These are phyloP conservation scores for Sinosuthora webbiana DNA, from an alignment of 2,113 vertebrate genomes.

Conservation along the genomic window DNA sequence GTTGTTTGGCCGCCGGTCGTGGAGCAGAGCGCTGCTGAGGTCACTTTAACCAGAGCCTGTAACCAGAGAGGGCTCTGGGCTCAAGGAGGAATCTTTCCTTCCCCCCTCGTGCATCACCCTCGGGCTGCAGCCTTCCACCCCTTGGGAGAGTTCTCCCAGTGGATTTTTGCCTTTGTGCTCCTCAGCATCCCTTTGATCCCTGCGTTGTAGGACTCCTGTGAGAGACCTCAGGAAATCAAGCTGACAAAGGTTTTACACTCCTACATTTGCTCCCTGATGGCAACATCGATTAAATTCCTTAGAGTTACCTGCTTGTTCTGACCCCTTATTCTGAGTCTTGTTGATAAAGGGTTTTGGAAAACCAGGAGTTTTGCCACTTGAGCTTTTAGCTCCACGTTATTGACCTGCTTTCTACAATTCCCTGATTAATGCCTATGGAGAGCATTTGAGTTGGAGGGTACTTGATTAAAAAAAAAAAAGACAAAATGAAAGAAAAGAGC, in stretches of 20 bases:
- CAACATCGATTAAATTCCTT: neutral
- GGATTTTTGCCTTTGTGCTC: neutral
- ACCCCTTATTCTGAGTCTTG: neutral
- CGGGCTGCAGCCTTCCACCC: slow-evolving; percentile 25
- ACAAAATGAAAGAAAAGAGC: neutral
- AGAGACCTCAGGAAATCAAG: neutral
- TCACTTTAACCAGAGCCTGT: slow-evolving; percentile 54
- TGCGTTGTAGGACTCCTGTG: fast-evolving
- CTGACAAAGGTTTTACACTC: neutral
- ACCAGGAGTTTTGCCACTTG: neutral
- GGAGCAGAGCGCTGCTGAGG: slow-evolving; percentile 31
- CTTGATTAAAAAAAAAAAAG: neutral
- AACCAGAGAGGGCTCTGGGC: slow-evolving; percentile 50
- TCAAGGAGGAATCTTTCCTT: slow-evolving; percentile 20
- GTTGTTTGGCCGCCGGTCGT: slow-evolving; percentile 51
- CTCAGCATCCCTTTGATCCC: neutral
- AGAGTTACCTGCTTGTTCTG: neutral
- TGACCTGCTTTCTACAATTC: neutral
- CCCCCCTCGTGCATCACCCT: slow-evolving; percentile 29
- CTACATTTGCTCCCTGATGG: neutral
- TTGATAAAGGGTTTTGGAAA: neutral
- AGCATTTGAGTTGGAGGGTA: neutral
- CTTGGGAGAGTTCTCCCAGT: neutral
- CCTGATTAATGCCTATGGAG: neutral
- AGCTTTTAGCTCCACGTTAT: neutral